Evolutionary conservation across 2,888 invertebrate genomes (phyloP), one percentile per base, ranked within the genome.

Genomic region (Euproctis similis): DNA sequence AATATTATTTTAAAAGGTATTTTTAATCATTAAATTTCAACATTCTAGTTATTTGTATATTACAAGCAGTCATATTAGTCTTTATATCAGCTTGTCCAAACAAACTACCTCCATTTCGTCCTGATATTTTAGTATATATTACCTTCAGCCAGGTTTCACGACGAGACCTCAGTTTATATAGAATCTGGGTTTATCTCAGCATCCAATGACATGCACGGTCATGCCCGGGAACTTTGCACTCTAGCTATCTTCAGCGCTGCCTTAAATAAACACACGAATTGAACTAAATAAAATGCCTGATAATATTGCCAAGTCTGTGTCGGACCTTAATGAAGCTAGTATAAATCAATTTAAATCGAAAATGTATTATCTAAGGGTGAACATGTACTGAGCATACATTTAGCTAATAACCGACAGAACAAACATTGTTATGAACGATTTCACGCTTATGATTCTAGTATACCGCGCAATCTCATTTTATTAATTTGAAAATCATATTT

Each of bases 271-370:
- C 31, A 31, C 28, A 23, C 17, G 23, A 34, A 31, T 16, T 39
- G 27, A 23, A 28, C 30, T 13, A 24, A 31, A 38, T 31, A 46
- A 33, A 36, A 20, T 12, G n/a, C 24, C 13, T 29, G 34, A 40
- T 35, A 36, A 42, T 43, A 51, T 47, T 47, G 32, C 33, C 35
- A 21, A 26, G 40, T 19, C 30, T 14, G 23, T 24, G 10, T 21
- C 22, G 20, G 23, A 14, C 16, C 28, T 34, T 39, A 34, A 41
- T 51, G 30, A 47, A 41, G 27, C 31, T 31, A 28, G 23, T 36
- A 33, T 19, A 33, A 47, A 35, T 39, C 30, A 35, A 41, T 51
- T 39, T 9, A 22, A n/a, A 19, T 30, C 11, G 19, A 35, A 36
- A 51, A 37, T 39, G 23, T 23, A 19, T 24, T n/a, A n/a, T n/a